phyloP scores from a whole-genome alignment of 1,140 invertebrate genomes.

The Linepithema humile region DNA sequence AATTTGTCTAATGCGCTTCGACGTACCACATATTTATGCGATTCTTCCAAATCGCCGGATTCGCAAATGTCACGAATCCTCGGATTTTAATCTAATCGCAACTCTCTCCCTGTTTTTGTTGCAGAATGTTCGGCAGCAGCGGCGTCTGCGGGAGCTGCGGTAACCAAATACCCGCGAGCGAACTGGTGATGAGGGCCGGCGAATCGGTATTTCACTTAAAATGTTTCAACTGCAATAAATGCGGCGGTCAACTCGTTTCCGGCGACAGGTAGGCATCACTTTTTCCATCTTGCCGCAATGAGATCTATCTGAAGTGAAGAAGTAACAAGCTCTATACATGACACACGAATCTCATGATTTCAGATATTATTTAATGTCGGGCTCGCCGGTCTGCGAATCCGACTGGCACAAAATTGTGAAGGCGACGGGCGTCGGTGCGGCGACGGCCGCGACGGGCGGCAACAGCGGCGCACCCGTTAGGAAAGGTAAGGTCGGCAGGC shows the following conservation, averaged over 20 bases:
- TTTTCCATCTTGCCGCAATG: too few species aligned
- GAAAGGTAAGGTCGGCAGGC: conserved; percentile 91
- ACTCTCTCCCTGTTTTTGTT: conserved; percentile 73
- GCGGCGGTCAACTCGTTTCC: conserved; percentile 92
- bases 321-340: too few species aligned
- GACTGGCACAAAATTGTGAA: conserved; percentile 97
- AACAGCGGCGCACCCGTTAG: conserved; percentile 87
- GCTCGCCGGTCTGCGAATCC: conserved; percentile 94
- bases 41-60: neutral
- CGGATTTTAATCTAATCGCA: conserved; percentile 18
- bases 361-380: conserved; percentile 93
- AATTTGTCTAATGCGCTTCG: neutral
- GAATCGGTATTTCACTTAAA: conserved; percentile 94
- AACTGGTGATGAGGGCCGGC: conserved; percentile 94
- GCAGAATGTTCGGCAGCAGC: conserved; percentile 94
- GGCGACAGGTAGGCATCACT: conserved; percentile 90
- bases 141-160: conserved; percentile 95
- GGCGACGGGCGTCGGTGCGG: conserved; percentile 80
- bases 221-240: conserved; percentile 97
- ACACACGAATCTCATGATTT: conserved; percentile 19
- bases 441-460: conserved; percentile 85
- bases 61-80: neutral
- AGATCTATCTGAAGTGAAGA: too few species aligned
- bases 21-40: neutral
- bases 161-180: conserved; percentile 94